phyloP scores from a whole-genome alignment of 2,113 vertebrate species.

The Archilochus colubris region DNA sequence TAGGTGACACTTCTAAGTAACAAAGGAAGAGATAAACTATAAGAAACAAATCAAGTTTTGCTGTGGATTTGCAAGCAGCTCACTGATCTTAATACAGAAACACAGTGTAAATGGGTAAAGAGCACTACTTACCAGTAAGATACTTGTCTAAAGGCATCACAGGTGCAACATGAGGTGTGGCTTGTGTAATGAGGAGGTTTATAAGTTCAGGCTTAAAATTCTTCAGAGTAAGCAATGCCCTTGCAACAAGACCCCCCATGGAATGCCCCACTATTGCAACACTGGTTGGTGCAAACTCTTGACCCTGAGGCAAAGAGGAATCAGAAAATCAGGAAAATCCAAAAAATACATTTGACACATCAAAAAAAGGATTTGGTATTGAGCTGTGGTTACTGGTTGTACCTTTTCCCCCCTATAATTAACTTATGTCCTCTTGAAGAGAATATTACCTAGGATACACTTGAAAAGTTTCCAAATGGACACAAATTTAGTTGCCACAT shows the following conservation, averaged over 20 bases:
- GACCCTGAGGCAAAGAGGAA: constrained; percentile 72
- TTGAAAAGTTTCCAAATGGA: not conserved
- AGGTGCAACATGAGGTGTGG: constrained; percentile 92
- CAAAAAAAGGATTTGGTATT: not conserved
- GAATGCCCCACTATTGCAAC: constrained; percentile 95
- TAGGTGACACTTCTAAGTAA: not conserved
- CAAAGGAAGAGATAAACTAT: not conserved
- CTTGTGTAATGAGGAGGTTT: constrained; percentile 93
- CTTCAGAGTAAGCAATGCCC: constrained; percentile 90
- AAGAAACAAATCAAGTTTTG: not conserved
- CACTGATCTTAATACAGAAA: not conserved
- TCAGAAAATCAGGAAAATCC: not conserved
- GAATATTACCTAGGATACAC: not conserved
- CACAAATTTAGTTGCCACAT: not conserved
- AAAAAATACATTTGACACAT: not conserved
- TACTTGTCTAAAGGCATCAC: constrained; percentile 91
- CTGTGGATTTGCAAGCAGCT: not conserved
- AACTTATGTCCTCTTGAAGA: not conserved
- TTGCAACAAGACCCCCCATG: constrained; percentile 97
- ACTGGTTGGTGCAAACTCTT: constrained; percentile 83
- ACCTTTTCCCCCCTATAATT: not conserved
- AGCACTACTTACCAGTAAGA: constrained; percentile 80
- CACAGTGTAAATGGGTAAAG: not conserved
- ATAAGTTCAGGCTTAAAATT: constrained; percentile 89
- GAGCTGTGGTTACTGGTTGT: not conserved